A percentile compares a stretch with the other conserved stretches of the same genome.
Conservation (phyloP, 2,113 vertebrate species). For the Brachypteracias leptosomus region DNA sequence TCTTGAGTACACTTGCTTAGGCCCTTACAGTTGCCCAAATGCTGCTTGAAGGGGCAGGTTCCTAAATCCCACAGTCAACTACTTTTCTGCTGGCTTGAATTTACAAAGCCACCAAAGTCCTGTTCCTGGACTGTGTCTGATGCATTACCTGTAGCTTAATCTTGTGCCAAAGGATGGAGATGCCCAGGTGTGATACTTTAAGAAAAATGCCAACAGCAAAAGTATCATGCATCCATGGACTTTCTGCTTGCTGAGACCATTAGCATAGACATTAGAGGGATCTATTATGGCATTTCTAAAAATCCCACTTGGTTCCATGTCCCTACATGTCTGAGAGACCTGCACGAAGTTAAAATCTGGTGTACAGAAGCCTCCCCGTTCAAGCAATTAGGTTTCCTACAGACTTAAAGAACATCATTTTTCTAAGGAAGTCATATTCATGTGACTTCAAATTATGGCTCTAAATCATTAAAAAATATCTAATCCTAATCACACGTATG, state of each 20-base stretch:
- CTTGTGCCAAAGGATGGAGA: not conserved
- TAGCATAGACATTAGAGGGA: not conserved
- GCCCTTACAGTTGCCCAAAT: not conserved
- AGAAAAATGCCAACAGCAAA: not conserved
- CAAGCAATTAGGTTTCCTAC: not conserved
- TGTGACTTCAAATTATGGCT: not conserved
- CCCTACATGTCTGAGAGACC: not conserved
- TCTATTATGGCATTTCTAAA: not conserved
- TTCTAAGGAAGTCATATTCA: not conserved
- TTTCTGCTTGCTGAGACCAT: not conserved
- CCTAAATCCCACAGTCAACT: not conserved
- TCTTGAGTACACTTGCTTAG: not conserved
- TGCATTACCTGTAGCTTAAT: not conserved
- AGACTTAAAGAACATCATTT: not conserved
- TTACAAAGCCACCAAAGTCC: not conserved
- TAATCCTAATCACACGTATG: not conserved
- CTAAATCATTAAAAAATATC: not conserved
- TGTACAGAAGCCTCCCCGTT: not conserved
- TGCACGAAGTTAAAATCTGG: not conserved
- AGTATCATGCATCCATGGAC: not conserved
- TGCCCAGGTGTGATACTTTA: not conserved
- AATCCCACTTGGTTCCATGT: not conserved
- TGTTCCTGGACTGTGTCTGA: not conserved
- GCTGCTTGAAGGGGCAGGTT: not conserved
- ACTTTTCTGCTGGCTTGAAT: not conserved